Conservation (phyloP, 2,113 vertebrate species). For the Rynchops niger region DNA sequence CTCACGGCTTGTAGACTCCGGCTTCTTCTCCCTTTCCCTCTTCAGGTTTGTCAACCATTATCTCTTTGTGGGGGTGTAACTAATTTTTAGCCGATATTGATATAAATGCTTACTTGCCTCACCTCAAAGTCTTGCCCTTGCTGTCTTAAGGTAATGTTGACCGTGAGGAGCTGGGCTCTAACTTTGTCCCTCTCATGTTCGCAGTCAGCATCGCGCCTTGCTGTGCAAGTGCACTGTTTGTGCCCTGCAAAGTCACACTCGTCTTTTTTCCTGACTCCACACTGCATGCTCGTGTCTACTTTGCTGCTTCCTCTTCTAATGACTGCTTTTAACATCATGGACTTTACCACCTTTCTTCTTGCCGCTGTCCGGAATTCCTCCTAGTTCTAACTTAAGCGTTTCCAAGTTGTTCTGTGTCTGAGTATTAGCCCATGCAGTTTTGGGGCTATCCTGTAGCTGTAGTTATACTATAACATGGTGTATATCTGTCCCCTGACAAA, state of each 20-base stretch:
- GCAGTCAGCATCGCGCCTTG: neutral
- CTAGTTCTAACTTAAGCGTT: neutral
- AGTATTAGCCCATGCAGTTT: neutral
- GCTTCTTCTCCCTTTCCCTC: neutral
- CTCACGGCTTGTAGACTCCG: neutral
- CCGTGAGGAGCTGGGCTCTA: neutral
- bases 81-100: neutral
- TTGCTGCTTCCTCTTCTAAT: neutral
- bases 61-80: neutral
- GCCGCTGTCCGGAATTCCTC: neutral
- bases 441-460: neutral
- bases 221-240: neutral
- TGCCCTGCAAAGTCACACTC: neutral
- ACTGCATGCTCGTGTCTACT: neutral
- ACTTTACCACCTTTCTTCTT: neutral
- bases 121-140: neutral
- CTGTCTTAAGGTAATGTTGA: neutral
- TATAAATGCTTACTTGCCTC: neutral
- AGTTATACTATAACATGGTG: neutral
- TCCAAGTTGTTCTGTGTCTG: neutral
- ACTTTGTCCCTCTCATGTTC: neutral
- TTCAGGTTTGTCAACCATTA: neutral
- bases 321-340: neutral
- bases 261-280: neutral
- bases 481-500: neutral